phyloP scores from a whole-genome alignment of 2,888 invertebrate species.

The Leptopilina syphax region DNA sequence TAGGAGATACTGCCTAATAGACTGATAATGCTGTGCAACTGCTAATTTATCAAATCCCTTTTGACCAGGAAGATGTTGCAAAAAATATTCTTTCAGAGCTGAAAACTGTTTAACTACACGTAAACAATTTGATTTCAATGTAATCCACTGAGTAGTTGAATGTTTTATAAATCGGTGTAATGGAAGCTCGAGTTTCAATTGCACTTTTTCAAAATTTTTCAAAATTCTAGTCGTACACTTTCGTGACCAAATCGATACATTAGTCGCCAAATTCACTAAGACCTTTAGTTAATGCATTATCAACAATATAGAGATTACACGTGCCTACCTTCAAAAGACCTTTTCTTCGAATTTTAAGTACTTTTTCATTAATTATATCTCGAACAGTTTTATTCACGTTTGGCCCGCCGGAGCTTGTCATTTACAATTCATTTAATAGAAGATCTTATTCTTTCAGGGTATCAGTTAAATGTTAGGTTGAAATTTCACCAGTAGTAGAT shows the following conservation, averaged over 20 bases:
- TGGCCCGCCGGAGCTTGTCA: not conserved
- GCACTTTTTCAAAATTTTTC: not conserved
- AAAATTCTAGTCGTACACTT: not conserved
- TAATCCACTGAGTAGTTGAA: not conserved
- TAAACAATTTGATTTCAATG: not conserved
- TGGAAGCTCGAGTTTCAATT: not conserved
- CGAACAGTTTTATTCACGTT: not conserved
- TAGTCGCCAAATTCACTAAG: not conserved
- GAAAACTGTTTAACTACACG: not conserved
- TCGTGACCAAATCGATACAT: not conserved
- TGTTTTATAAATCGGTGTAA: not conserved
- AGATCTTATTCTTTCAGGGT: not conserved
- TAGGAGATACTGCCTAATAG: conserved; percentile 27
- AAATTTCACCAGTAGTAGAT: not conserved
- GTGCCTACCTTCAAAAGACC: not conserved
- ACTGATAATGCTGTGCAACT: not conserved
- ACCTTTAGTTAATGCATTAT: not conserved
- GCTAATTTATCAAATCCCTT: not conserved
- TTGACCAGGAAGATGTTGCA: not conserved
- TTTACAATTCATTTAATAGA: not conserved
- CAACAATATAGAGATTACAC: not conserved
- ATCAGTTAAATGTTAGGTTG: not conserved
- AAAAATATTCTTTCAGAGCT: not conserved
- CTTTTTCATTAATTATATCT: not conserved
- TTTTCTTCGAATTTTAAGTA: not conserved